A percentile compares a stretch with the other conserved stretches of the same genome.
Conservation (phyloP, 2,797 vertebrate genomes). For the Sebastes oblongus region DNA sequence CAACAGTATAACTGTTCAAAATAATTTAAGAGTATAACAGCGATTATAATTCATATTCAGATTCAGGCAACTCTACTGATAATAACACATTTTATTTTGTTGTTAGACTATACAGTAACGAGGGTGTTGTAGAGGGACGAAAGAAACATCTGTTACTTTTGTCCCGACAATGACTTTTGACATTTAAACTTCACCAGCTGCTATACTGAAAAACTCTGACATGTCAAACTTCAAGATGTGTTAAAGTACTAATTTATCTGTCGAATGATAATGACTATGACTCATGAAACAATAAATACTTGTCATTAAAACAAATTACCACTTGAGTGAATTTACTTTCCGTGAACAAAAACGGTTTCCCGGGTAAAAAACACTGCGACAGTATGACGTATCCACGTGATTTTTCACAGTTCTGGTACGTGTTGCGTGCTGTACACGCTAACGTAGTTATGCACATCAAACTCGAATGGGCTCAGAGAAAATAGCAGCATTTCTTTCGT, state of each 20-base stretch:
- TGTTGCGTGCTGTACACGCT: neutral
- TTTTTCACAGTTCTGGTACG: neutral
- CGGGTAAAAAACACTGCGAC: neutral
- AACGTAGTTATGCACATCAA: neutral
- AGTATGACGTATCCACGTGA: no score
- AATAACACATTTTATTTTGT: neutral
- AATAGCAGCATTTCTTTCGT: neutral
- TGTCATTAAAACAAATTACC: neutral
- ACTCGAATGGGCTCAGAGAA: neutral
- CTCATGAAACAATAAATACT: no score
- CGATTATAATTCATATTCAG: accelerated
- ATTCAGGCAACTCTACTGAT: neutral
- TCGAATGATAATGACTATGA: no score
- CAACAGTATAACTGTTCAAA: neutral
- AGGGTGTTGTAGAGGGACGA: no score
- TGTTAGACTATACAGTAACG: no score
- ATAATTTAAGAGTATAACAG: neutral
- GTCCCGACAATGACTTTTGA: no score
- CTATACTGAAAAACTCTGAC: neutral
- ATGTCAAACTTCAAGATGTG: no score
- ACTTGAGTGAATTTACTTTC: neutral
- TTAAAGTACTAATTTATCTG: no score
- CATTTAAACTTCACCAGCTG: neutral
- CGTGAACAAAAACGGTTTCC: neutral
- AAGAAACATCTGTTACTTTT: no score